Percentiles rank a stretch among this genome's conserved stretches.
phyloP scores from a whole-genome alignment of 2,797 vertebrate species.

The Octomys mimax region DNA sequence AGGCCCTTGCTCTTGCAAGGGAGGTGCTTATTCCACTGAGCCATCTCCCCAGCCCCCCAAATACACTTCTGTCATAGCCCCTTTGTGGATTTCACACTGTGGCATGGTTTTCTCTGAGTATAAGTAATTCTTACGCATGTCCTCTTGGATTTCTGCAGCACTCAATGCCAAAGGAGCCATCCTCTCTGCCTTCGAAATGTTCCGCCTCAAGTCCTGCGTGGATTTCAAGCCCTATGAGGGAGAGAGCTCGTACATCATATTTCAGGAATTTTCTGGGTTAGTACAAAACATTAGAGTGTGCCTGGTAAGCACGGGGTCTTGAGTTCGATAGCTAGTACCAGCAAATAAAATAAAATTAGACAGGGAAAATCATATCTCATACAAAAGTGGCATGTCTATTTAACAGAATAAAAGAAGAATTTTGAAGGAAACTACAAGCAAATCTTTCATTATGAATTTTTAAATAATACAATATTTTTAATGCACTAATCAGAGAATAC shows the following conservation, averaged over 20 bases:
- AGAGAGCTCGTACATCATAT: constrained; percentile 93
- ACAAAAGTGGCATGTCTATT: not conserved
- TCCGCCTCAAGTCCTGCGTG: constrained; percentile 95
- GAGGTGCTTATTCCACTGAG: too few species aligned
- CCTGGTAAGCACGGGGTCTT: too few species aligned
- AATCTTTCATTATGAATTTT: constrained; percentile 37
- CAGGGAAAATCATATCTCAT: not conserved
- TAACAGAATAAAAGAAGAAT: constrained; percentile 24
- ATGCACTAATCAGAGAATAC: not conserved
- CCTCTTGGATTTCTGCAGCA: constrained; percentile 85
- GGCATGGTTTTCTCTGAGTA: not conserved
- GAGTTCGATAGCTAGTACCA: too few species aligned
- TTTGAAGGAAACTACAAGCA: not conserved
- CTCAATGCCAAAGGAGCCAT: constrained; percentile 96
- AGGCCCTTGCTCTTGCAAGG: too few species aligned
- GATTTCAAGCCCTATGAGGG: constrained; percentile 97
- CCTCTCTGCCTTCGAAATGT: constrained; percentile 95
- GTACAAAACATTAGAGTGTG: constrained; percentile 60
- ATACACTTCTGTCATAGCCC: not conserved
- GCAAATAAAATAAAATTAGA: not conserved
- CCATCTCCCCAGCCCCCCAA: too few species aligned
- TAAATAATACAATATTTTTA: not conserved
- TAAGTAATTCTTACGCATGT: not conserved
- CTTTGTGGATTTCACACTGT: constrained; percentile 14
- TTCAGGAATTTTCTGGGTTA: constrained; percentile 93